These are phyloP conservation scores for Bombylius discolor DNA, from an alignment of 2,888 invertebrate species.

Conservation along the genomic window DNA sequence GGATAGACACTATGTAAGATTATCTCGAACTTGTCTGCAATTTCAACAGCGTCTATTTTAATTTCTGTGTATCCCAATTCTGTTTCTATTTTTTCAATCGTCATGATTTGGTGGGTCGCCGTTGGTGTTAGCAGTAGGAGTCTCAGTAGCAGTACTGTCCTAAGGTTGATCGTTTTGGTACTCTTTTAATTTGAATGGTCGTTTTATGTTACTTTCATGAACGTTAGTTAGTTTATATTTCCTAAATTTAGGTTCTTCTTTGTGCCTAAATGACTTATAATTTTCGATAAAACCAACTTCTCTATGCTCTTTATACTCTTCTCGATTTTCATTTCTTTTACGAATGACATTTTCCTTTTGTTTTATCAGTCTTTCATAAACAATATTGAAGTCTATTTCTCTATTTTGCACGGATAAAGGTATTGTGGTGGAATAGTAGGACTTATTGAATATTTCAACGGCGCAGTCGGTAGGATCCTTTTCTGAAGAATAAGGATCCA, in stretches of 20 bases:
- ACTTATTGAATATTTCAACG: neutral
- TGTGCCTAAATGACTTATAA: conserved; percentile 1
- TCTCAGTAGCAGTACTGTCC: neutral
- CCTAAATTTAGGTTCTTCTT: conserved; percentile 4
- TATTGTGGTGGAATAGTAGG: neutral
- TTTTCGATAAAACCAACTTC: neutral
- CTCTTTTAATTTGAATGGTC: conserved; percentile 4
- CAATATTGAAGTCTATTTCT: neutral
- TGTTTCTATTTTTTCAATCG: neutral
- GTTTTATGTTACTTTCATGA: conserved; percentile 4
- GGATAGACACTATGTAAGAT: conserved; percentile 10
- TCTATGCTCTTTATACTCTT: neutral
- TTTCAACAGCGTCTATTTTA: neutral
- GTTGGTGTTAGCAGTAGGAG: neutral
- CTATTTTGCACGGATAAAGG: neutral
- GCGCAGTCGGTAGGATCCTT: neutral
- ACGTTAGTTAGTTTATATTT: conserved; percentile 6
- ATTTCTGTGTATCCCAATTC: conserved; percentile 1
- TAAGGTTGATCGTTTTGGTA: conserved; percentile 13
- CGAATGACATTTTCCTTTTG: neutral
- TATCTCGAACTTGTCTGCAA: neutral
- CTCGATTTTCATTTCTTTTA: neutral
- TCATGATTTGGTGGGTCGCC: no score
- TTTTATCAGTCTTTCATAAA: neutral
- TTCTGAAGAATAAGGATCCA: no score